A percentile compares a stretch with the other conserved stretches of the same genome.
Conservation (phyloP, 2,888 invertebrate species). For the Trachelus tabidus region DNA sequence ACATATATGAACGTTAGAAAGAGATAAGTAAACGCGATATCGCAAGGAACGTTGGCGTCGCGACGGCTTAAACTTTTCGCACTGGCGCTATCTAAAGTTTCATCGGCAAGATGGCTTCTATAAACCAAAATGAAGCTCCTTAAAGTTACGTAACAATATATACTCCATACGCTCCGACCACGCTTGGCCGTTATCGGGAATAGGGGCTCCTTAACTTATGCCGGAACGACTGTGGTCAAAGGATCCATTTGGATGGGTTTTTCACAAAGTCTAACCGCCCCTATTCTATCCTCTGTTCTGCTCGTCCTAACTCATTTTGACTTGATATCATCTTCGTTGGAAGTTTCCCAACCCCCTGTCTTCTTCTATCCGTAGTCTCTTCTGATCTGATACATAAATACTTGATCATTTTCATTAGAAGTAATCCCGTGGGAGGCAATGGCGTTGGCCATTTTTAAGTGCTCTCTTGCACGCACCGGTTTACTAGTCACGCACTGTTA, state of each 20-base stretch:
- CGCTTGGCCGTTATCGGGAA: not conserved
- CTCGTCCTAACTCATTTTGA: not conserved
- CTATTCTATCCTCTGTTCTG: not conserved
- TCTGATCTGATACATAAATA: not conserved
- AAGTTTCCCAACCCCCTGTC: not conserved
- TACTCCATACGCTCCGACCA: not conserved
- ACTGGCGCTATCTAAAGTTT: not conserved
- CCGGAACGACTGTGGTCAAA: not conserved
- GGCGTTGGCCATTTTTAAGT: not conserved
- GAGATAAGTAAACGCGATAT: not conserved
- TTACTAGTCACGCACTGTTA: not conserved
- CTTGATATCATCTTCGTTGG: not conserved
- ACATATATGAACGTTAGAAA: not conserved
- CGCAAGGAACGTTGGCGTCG: not conserved
- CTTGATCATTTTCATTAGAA: not conserved
- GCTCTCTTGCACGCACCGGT: not conserved
- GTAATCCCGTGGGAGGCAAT: not conserved
- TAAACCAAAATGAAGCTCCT: not conserved
- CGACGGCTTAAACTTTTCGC: not conserved
- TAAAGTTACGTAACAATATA: not conserved
- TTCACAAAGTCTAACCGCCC: not conserved
- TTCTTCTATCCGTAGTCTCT: not conserved
- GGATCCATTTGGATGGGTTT: not conserved
- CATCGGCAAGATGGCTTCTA: not conserved
- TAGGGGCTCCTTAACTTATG: not conserved